Evolutionary conservation across 2,888 invertebrate genomes (phyloP), one percentile per base, ranked within the genome.

Genomic region (Didymodactylos carnosus): DNA sequence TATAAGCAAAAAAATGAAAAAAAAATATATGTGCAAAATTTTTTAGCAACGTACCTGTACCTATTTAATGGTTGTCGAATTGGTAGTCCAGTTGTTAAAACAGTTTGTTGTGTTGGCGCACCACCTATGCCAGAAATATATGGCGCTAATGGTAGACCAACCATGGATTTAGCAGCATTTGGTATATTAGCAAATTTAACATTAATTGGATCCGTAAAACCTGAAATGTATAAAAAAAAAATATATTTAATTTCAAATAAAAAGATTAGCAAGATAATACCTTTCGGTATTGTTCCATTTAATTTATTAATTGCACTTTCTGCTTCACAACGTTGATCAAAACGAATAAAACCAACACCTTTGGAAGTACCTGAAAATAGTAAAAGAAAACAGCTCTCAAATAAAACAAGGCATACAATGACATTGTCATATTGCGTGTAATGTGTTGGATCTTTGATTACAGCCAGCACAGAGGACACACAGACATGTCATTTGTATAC

Each of bases 301-400:
- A 92, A 86, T 85, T 91, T 90, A 84, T 91, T 89, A 82, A 93
- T 92, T 76, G 92, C 92, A 76, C 89, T 86, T 84, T 93, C 92
- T 4, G 92, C 92, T 84, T 93, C 92, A 79, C 88, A 86, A 78
- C 91, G 88, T 84, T 91, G 91, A 83, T 93, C 92, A 84, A 92
- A 93, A 78, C 92, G 88, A 79, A 93, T 92, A 85, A 93, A 93
- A 51, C 92, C 92, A 79, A 93, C 92, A 78, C 92, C 92, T 86
- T 92, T 90, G 75, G 92, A 92, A 78, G 92, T 87, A 77, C 92
- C 92, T 87, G 79, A 25, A 79, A 78, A 35, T 29, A 35, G 14
- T 23, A 71, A 70, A 75, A 69, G 29, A 72, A 75, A 35, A 75
- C 29, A n/a, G n/a, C n/a, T n/a, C n/a, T n/a, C n/a, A n/a, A n/a